These are phyloP conservation scores for Platyscapa corneri DNA, from an alignment of 1,140 invertebrate species.

Conservation along the genomic window DNA sequence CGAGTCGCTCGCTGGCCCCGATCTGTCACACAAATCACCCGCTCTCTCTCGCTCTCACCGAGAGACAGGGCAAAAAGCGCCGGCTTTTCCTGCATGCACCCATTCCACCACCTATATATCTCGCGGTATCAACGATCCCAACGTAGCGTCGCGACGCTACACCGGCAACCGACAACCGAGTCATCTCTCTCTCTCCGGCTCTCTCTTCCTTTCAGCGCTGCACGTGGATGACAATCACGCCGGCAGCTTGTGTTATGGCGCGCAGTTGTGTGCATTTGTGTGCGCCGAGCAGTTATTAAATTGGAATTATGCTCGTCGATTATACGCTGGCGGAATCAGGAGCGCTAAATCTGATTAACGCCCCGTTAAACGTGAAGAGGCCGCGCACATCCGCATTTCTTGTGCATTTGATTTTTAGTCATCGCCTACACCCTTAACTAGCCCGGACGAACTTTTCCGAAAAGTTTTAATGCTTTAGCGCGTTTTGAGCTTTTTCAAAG, in stretches of 20 bases:
- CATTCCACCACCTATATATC: conserved; percentile 36
- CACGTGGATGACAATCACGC: not conserved
- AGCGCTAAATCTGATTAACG: conserved; percentile 41
- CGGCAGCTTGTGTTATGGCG: too few species aligned
- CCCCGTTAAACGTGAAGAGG: not conserved
- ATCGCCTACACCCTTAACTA: not conserved
- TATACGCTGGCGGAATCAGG: not conserved
- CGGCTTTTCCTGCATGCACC: not conserved
- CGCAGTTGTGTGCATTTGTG: not conserved
- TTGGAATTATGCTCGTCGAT: conserved; percentile 50
- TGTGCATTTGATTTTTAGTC: too few species aligned
- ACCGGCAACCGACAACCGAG: not conserved
- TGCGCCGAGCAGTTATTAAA: conserved; percentile 40
- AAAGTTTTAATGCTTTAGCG: not conserved
- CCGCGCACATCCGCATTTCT: not conserved
- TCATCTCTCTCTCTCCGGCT: not conserved
- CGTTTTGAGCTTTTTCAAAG: not conserved
- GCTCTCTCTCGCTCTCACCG: not conserved
- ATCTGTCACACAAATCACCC: conserved; percentile 55
- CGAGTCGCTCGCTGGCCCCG: conserved; percentile 50
- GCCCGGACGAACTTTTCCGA: not conserved
- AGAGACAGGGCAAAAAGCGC: conserved; percentile 1
- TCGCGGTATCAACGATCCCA: conserved; percentile 31
- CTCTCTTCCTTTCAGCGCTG: too few species aligned
- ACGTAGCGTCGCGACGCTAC: not conserved